Percentiles rank a stretch among this genome's conserved stretches.
Evolutionary conservation across 2,113 vertebrate species (phyloP).

Genomic region (Poeciliopsis occidentalis): DNA sequence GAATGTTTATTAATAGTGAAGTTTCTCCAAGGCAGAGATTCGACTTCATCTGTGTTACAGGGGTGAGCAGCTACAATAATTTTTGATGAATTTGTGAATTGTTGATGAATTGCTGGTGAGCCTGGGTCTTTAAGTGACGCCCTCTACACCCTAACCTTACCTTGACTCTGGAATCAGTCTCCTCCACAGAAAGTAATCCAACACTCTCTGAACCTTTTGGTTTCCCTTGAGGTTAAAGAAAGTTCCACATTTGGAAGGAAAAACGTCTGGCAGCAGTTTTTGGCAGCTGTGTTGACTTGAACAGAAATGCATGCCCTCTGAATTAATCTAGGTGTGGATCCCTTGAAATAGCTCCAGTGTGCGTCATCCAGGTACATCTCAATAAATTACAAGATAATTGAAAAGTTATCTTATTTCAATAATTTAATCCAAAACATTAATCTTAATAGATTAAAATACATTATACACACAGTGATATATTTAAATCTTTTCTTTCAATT

Average conservation of each 20-base stretch:
- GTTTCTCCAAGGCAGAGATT: constrained; percentile 13
- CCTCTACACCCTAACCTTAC: constrained; percentile 60
- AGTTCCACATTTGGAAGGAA: constrained; percentile 32
- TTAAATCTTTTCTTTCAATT: neutral
- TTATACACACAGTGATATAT: neutral
- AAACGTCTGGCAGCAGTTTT: constrained; percentile 14
- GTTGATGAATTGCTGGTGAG: constrained; percentile 9
- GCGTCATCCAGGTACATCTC: neutral
- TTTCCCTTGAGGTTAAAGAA: constrained; percentile 59
- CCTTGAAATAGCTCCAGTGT: neutral
- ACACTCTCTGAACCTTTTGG: constrained; percentile 61
- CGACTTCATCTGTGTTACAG: constrained; percentile 33
- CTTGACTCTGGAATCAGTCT: constrained; percentile 64
- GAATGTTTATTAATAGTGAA: constrained; percentile 8
- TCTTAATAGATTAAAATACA: neutral
- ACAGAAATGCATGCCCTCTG: constrained; percentile 21
- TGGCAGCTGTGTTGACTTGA: constrained; percentile 41
- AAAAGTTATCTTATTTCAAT: neutral
- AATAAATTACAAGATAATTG: neutral
- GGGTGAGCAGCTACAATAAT: constrained; percentile 31
- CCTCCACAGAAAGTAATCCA: constrained; percentile 58
- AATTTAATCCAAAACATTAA: too few species aligned
- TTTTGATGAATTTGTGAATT: constrained; percentile 27
- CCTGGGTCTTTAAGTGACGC: constrained; percentile 29
- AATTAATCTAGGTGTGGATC: neutral